Evolutionary conservation across 1,140 invertebrate species (phyloP).

Genomic region (Drosophila ficusphila): DNA sequence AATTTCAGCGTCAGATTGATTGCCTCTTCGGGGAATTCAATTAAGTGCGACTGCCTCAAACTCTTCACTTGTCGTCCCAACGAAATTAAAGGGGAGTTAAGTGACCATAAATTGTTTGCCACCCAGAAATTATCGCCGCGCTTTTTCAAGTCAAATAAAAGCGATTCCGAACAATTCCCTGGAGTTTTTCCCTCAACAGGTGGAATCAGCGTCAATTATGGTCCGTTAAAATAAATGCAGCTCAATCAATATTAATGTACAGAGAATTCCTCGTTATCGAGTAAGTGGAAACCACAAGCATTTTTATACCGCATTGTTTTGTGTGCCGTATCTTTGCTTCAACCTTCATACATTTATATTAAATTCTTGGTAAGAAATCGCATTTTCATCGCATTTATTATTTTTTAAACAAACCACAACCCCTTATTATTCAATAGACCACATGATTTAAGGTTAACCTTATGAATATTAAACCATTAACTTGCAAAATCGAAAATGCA

Average conservation of each 20-base stretch:
- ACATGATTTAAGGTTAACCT: too few relatives aligned
- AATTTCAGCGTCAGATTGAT: constrained; percentile 44
- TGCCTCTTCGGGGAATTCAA: constrained; percentile 21
- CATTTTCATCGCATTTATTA: too few relatives aligned
- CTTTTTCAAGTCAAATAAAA: background rate
- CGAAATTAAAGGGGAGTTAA: constrained; percentile 28
- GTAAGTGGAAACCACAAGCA: background rate
- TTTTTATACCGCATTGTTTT: too few relatives aligned
- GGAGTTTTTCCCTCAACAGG: constrained; percentile 9
- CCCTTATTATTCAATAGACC: too few relatives aligned
- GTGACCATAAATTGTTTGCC: constrained; percentile 7
- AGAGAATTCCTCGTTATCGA: too few relatives aligned
- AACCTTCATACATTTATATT: too few relatives aligned
- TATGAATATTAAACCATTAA: too few relatives aligned
- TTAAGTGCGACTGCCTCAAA: constrained; percentile 15
- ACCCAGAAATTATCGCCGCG: constrained; percentile 12
- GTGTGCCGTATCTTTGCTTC: too few relatives aligned
- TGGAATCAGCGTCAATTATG: background rate
- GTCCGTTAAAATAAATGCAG: background rate
- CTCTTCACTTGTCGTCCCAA: background rate
- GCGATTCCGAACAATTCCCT: background rate
- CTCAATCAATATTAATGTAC: background rate
- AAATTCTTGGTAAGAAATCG: too few relatives aligned
- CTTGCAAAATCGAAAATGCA: background rate
- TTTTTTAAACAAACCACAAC: too few relatives aligned